Percentiles rank a stretch among this genome's conserved stretches.
Conservation (phyloP, 2,797 vertebrate species). For the Falco peregrinus region DNA sequence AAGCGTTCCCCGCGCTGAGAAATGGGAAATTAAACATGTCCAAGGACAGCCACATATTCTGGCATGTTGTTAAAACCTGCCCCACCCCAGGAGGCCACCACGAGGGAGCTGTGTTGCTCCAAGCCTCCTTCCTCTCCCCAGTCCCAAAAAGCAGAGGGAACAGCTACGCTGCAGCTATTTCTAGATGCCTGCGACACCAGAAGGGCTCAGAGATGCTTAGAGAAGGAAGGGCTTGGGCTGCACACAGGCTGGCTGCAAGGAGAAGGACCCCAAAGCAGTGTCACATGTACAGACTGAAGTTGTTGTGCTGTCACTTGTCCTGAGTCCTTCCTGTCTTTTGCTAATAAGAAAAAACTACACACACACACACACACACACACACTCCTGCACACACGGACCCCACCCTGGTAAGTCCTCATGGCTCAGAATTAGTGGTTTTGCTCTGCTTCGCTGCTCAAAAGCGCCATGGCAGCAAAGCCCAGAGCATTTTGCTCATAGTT, state of each 20-base stretch:
- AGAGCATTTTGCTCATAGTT: background rate
- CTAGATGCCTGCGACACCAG: fast-evolving
- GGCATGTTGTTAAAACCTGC: background rate
- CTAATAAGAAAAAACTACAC: too few species aligned
- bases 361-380: background rate
- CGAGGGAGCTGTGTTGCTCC: background rate
- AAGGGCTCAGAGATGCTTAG: background rate
- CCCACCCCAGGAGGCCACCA: constrained; percentile 24
- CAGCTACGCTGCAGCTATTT: background rate
- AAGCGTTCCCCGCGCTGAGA: background rate
- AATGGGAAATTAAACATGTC: constrained; percentile 4
- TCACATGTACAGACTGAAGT: fast-evolving
- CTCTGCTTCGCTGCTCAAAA: background rate
- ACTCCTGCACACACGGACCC: background rate
- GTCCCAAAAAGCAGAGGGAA: background rate
- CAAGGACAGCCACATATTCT: constrained; percentile 17
- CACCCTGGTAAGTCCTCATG: background rate
- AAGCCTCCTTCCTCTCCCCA: background rate
- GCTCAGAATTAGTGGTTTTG: background rate
- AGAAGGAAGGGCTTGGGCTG: background rate
- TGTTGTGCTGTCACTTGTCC: background rate
- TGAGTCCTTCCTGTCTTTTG: background rate
- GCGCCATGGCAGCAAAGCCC: background rate
- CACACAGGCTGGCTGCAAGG: background rate
- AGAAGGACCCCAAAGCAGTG: background rate